Conservation (phyloP, 2,113 vertebrate species). For the Mystacornis crossleyi region DNA sequence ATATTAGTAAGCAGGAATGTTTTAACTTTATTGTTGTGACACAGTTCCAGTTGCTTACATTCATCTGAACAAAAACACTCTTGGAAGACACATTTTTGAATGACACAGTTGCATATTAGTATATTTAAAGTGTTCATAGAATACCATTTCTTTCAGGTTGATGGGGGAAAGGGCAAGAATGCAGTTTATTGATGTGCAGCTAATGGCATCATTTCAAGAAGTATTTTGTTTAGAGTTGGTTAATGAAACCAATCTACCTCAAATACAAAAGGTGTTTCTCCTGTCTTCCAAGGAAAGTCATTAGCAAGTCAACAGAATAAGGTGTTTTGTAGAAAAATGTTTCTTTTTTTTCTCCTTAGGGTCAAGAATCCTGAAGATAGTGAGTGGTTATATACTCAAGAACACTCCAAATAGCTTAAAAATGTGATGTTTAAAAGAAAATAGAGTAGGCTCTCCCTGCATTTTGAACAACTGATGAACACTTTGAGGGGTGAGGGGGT, state of each 20-base stretch:
- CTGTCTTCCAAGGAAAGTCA: background rate
- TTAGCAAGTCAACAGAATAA: background rate
- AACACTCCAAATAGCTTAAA: background rate
- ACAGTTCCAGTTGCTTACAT: background rate
- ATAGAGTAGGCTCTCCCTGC: accelerated
- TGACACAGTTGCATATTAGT: background rate
- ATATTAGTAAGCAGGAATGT: background rate
- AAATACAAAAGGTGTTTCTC: background rate
- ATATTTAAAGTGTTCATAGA: background rate
- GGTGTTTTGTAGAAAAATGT: background rate
- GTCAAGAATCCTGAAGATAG: background rate
- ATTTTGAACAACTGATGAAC: background rate
- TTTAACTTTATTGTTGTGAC: background rate
- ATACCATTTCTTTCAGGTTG: background rate
- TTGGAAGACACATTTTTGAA: background rate
- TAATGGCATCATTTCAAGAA: background rate
- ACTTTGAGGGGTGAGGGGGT: accelerated
- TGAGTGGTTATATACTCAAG: background rate
- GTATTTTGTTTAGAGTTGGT: background rate
- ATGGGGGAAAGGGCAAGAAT: background rate
- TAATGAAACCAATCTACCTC: background rate
- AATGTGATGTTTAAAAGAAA: background rate
- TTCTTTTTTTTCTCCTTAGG: background rate
- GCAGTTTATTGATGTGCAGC: background rate
- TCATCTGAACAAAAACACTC: background rate